Percentiles rank a stretch among this genome's conserved stretches.
These are phyloP conservation scores for Drosophila birchii DNA, from an alignment of 2,888 invertebrate genomes.

Conservation along the genomic window DNA sequence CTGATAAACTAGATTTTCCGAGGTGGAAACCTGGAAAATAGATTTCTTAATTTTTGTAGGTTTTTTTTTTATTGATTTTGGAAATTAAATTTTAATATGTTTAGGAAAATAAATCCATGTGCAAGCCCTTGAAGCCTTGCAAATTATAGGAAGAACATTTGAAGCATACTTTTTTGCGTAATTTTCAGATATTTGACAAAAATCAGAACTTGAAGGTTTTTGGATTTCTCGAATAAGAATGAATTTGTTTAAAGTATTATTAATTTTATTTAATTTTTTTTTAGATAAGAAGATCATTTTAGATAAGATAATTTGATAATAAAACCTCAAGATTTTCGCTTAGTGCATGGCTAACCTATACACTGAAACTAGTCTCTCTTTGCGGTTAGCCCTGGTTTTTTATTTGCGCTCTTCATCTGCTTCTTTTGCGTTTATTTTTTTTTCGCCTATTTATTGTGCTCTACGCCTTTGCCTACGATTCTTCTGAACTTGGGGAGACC, in stretches of 20 bases:
- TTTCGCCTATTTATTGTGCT: conserved; percentile 63
- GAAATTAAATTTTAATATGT: not conserved
- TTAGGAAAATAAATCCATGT: too few species aligned
- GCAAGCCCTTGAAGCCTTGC: too few species aligned
- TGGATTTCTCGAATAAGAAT: too few species aligned
- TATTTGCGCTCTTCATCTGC: conserved; percentile 44
- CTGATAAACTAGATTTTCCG: conserved; percentile 5
- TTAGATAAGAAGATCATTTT: too few species aligned
- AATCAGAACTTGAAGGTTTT: too few species aligned
- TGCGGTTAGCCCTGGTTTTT: conserved; percentile 38
- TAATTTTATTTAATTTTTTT: too few species aligned
- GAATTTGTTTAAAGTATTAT: too few species aligned
- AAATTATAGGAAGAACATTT: too few species aligned
- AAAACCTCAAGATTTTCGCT: not conserved
- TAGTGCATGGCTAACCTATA: conserved; percentile 8
- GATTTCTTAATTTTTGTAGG: not conserved
- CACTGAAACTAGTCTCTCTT: conserved; percentile 11
- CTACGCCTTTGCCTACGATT: conserved; percentile 64
- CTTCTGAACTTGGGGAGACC: conserved; percentile 58
- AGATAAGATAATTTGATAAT: too few species aligned
- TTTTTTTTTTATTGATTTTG: not conserved
- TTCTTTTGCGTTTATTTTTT: conserved; percentile 26
- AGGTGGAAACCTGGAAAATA: not conserved
- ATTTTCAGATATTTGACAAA: too few species aligned
- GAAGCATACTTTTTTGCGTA: too few species aligned